A percentile compares a stretch with the other conserved stretches of the same genome.
Conservation (phyloP, 2,888 invertebrate species). For the Thalpophila matura region DNA sequence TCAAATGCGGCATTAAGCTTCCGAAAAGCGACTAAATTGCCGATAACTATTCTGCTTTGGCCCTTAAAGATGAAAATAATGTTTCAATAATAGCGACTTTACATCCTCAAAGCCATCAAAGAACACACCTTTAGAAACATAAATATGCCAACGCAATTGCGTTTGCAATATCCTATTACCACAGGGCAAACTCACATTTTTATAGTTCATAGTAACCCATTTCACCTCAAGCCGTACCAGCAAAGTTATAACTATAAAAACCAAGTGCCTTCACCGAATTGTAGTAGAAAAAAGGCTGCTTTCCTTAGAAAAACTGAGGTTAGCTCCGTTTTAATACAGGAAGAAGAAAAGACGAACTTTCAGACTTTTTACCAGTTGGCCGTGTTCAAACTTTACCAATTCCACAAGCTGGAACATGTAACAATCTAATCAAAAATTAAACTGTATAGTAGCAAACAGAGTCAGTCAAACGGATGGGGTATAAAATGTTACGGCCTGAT, state of each 20-base stretch:
- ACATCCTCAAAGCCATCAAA: too few species aligned
- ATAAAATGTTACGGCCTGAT: conserved; percentile 65
- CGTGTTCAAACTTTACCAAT: conserved; percentile 41
- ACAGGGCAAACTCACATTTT: background rate
- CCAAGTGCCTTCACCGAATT: conserved; percentile 27
- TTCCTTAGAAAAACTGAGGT: conserved; percentile 11
- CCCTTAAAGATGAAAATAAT: too few species aligned
- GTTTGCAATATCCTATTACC: background rate
- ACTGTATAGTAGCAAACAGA: conserved; percentile 44
- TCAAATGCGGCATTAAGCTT: too few species aligned
- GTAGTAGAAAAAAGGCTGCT: conserved; percentile 8
- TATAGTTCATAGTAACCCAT: conserved; percentile 10
- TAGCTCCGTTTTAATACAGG: conserved; percentile 22
- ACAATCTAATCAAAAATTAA: conserved; percentile 59
- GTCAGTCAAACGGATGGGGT: conserved; percentile 55
- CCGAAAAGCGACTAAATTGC: too few species aligned
- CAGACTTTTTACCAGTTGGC: background rate
- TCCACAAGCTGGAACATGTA: conserved; percentile 40
- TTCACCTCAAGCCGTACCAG: conserved; percentile 9
- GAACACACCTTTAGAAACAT: too few species aligned
- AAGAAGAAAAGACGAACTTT: conserved; percentile 13
- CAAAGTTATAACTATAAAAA: conserved; percentile 51
- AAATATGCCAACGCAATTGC: too few species aligned
- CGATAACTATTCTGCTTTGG: too few species aligned
- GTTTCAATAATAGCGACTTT: too few species aligned